Evolutionary conservation across 2,888 invertebrate genomes (phyloP), one percentile per base, ranked within the genome.

Genomic region (Drosophila gaucha): DNA sequence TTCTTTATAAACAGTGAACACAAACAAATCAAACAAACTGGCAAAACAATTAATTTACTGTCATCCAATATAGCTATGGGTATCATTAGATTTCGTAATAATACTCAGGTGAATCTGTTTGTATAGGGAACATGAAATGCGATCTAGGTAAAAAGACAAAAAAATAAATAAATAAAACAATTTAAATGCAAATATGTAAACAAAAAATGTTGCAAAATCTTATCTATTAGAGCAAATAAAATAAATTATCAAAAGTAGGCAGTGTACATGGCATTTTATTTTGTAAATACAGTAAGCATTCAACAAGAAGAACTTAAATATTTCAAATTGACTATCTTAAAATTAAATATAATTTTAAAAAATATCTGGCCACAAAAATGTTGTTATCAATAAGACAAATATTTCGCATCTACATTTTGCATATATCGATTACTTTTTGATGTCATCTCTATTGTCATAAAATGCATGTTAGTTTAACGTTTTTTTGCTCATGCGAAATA

Each of bases 91-190:
- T 44, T 22, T 22, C 31, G 57, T 31, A 28, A 30, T 51, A 43
- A 24, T 12, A 14, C 26, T 41, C 22, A 67, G 63, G 43, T 50
- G 46, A 52, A 43, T 36, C 44, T 68, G 43, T 59, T 54, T 24
- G n/a, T 31, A 38, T 43, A 47, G 26, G 14, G 18, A 46, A 35
- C 16, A 28, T 5, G 18, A 36, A 54, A 64, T 50, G n/a, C 33
- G 22, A 47, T 39, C 14, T 16, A 6, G 14, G 18, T 10, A 28
- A 6, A 31, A 2, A 8, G 31, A 30, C 18, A 20, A n/a, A 12
- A 33, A 12, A 28, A 8, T 16, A 28, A 28, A n/a, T 3, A 26
- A 26, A 30, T n/a, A 47, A 46, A 38, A 35, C 10, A 36, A 47
- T 31, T 33, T 47, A 22, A 44, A 47, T 46, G 33, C 46, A 39